Base-by-base conservation (phyloP, 2,113 vertebrate genomes). In the Galemys pyrenaicus region DNA sequence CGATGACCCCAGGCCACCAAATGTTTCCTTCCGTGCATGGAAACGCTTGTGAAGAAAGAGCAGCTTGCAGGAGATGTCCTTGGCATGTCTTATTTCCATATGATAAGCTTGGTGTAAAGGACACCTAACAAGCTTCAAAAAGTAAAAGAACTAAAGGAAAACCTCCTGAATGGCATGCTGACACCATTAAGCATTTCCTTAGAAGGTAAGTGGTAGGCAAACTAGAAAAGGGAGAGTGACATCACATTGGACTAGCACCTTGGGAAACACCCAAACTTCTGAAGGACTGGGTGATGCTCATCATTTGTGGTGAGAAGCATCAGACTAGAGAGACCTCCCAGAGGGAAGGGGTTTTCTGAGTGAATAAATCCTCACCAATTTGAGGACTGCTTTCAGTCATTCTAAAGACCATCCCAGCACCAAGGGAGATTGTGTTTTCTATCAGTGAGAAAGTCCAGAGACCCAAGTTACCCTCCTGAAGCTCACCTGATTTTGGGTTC, bases 41-140 rank as follows among this genome's bases (percentile, higher is more conserved):
- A 22, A 56, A n/a, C 26, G 58, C n/a, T 54, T 1, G 2, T 6
- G 32, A 60, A 80, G 71, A 89, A 89, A 58, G 41, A 51, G 49
- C 93, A 97, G 92, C 96, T 97, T 96, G 89, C 95, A 65, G 67
- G 5, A 17, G 0, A 4, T 82, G 71, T 94, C 96, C 78, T 2
- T 83, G 83, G 35, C 60, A 44, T 4, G 35, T 78, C 62, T 89
- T 78, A 35, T 64, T 97, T 90, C 74, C 77, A 46, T 81, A 87
- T 32, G 60, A 96, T 89, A 93, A 90, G 51, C 86, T 95, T 97
- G 83, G 30, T 92, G 56, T 84, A 93, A 97, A 97, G 87, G 87
- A 82, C 82, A 49, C 94, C n/a, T 92, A 83, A 84, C 44, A 94
- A 95, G 79, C 51, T 82, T 86, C 82, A 17, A 46, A 82, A 93